Percentiles rank a stretch among this genome's conserved stretches.
Evolutionary conservation across 64 coral and sea anemone species (phyloP).

Genomic region (Acropora yongei): DNA sequence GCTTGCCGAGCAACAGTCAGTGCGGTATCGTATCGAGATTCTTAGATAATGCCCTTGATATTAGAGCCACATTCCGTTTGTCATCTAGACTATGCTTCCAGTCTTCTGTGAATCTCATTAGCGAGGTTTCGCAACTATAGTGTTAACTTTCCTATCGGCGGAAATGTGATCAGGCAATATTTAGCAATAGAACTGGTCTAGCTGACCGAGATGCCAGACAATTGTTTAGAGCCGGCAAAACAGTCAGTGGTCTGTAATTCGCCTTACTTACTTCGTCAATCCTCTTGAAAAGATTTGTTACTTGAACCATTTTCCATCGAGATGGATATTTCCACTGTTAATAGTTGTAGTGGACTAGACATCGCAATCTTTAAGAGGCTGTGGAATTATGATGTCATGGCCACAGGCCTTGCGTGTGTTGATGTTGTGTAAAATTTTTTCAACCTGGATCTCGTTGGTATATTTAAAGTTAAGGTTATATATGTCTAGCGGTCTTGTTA

Average conservation of each 20-base stretch:
- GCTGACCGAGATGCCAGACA: not conserved
- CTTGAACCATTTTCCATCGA: not conserved
- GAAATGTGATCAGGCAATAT: not conserved
- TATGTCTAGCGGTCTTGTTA: no score
- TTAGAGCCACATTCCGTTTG: not conserved
- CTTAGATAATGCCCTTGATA: no score
- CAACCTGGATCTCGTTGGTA: no score
- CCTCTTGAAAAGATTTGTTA: not conserved
- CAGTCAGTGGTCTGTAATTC: not conserved
- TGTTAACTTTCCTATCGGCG: not conserved
- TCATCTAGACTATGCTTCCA: not conserved
- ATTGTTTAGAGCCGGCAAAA: no score
- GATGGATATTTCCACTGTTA: not conserved
- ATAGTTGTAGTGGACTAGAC: no score
- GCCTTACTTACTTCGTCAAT: not conserved
- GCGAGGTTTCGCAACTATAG: no score
- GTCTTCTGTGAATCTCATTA: not conserved
- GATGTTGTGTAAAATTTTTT: no score
- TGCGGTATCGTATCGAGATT: no score
- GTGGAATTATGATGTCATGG: no score
- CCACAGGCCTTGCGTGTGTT: no score
- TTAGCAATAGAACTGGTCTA: not conserved
- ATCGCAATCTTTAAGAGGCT: no score
- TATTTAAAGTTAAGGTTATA: no score
- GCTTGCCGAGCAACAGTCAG: not conserved